Conservation (phyloP, 2,888 invertebrate genomes). For the Lasioglossum villosulum region DNA sequence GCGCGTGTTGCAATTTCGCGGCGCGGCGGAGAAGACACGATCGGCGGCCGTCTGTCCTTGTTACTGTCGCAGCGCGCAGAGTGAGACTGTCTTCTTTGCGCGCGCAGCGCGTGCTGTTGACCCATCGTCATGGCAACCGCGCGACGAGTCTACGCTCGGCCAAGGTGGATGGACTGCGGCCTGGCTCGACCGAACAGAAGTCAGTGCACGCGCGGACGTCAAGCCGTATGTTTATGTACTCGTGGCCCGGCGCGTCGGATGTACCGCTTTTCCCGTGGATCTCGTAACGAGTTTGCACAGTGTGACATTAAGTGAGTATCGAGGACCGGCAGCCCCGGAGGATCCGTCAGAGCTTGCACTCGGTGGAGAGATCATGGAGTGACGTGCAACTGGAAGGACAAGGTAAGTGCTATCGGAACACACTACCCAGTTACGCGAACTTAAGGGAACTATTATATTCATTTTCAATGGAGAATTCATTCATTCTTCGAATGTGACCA, state of each 20-base stretch:
- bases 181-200: conserved; percentile 73
- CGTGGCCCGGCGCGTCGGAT: conserved; percentile 21
- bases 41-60: conserved; percentile 12
- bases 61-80: not conserved
- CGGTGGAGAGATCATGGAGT: conserved; percentile 59
- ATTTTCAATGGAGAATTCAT: not conserved
- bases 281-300: conserved; percentile 37
- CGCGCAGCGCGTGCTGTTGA: conserved; percentile 69
- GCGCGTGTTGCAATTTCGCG: conserved; percentile 42
- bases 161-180: conserved; percentile 72
- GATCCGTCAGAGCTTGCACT: conserved; percentile 27
- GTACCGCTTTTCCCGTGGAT: conserved; percentile 38
- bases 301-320: conserved; percentile 53
- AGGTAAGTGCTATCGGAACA: conserved; percentile 6
- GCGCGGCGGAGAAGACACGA: conserved; percentile 6
- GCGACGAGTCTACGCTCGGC: conserved; percentile 68
- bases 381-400: conserved; percentile 31
- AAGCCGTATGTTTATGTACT: conserved; percentile 73
- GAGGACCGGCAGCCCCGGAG: conserved; percentile 7
- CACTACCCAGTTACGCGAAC: not conserved
- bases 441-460: not conserved
- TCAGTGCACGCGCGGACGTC: conserved; percentile 83
- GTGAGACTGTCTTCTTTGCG: conserved; percentile 55
- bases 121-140: conserved; percentile 74
- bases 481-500: not conserved